Evolutionary conservation across 2,797 vertebrate species (phyloP), one percentile per base, ranked within the genome.

Genomic region (Urophycis tenuis): DNA sequence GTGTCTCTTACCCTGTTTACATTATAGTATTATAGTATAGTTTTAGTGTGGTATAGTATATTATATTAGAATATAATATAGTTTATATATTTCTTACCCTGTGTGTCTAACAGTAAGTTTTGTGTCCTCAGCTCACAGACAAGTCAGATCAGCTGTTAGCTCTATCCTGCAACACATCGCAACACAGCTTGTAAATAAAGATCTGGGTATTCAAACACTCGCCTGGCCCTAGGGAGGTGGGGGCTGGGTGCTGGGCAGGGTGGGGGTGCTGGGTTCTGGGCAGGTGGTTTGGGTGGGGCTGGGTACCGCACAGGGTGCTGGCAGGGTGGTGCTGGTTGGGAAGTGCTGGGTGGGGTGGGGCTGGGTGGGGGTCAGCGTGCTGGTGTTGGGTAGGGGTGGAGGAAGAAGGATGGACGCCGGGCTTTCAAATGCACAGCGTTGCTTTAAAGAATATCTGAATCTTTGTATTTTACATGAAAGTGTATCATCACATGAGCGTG

Each of bases 141-240:
- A 95, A 84, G 95, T 96, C 93, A 96, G 93, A 91, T 97, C 96
- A 92, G 95, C 94, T 82, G 95, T 96, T 89, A 96, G 92, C 92
- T 96, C 96, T 94, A 97, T 94, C 95, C 96, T 97, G 95, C 85
- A 95, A 95, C 19, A 60, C 49, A 60, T 7, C 49, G 49, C 49
- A 60, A 60, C 49, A 60, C 49, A 60, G 19, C 49, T 22, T 60
- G 49, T n/a, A 60, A 60, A 60, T 60, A 60, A 60, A 60, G 49
- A n/a, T 60, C 49, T 60, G 49, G 49, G 22, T 5, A 60, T 60
- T 60, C 49, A 60, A 60, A 60, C 5, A n/a, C 19, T n/a, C 19
- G 49, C 22, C 49, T 22, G 49, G 49, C 49, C 3, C 22, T 7
- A 15, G 14, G 41, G 41, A 1, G 41, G 41, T 6, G 41, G 14